Evolutionary conservation across 2,797 vertebrate species (phyloP).

Genomic region (Sciurus vulgaris): DNA sequence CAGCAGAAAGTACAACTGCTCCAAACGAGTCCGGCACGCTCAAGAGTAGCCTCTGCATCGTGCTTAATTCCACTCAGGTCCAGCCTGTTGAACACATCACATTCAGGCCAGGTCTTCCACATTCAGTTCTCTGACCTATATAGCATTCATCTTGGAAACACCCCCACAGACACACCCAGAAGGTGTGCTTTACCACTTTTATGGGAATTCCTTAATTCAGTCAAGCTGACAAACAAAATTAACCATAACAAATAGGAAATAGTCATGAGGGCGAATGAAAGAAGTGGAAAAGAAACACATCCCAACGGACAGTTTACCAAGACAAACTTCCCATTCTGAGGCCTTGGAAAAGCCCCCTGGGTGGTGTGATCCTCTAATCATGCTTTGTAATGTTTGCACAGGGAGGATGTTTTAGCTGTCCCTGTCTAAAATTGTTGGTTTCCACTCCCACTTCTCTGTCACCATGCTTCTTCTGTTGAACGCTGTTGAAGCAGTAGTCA

Average conservation of each 20-base stretch:
- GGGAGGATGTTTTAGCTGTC: background rate
- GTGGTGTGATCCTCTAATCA: background rate
- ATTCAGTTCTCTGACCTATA: background rate
- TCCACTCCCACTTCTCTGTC: background rate
- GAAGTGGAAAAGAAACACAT: background rate
- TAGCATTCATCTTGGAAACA: background rate
- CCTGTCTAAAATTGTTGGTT: background rate
- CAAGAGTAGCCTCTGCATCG: fast-evolving
- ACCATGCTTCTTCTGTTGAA: background rate
- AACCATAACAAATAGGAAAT: background rate
- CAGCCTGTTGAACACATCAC: background rate
- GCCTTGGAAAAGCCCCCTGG: background rate
- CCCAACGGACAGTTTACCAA: background rate
- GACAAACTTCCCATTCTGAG: background rate
- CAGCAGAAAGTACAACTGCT: background rate
- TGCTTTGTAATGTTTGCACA: background rate
- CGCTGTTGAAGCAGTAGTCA: background rate
- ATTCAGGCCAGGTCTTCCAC: background rate
- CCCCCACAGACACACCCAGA: background rate
- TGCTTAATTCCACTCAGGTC: background rate
- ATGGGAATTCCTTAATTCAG: background rate
- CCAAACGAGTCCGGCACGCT: background rate
- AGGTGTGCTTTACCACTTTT: background rate
- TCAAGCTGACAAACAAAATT: background rate
- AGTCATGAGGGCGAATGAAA: background rate